Evolutionary conservation across 1,140 invertebrate species (phyloP).

Genomic region (Rhysida immarginata): DNA sequence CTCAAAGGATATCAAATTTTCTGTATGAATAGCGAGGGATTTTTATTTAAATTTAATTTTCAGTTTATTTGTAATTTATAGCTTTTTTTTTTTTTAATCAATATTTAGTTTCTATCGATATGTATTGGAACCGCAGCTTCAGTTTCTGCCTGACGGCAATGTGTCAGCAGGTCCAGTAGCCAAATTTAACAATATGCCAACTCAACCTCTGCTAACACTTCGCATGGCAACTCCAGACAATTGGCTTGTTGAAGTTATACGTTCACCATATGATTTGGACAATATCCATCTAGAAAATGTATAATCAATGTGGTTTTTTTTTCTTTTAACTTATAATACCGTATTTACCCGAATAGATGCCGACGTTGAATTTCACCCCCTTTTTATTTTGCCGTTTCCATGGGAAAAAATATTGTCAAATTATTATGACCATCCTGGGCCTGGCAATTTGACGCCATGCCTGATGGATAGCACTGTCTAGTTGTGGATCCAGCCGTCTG

Average conservation of each 20-base stretch:
- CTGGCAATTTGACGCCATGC: too few relatives aligned
- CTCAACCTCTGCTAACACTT: slow-evolving; percentile 83
- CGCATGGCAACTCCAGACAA: slow-evolving; percentile 93
- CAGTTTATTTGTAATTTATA: too few relatives aligned
- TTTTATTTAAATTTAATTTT: too few relatives aligned
- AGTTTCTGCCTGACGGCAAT: slow-evolving; percentile 52
- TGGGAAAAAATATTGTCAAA: too few relatives aligned
- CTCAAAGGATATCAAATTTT: too few relatives aligned
- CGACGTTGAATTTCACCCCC: too few relatives aligned
- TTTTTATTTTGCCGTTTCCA: too few relatives aligned
- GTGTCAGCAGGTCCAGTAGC: slow-evolving; percentile 53
- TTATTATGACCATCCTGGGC: too few relatives aligned
- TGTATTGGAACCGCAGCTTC: slow-evolving; percentile 76
- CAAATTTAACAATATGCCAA: slow-evolving; percentile 73
- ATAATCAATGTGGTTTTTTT: slow-evolving; percentile 1
- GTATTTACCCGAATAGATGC: too few relatives aligned
- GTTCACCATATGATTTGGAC: slow-evolving; percentile 91
- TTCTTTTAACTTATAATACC: neutral
- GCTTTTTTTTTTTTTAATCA: slow-evolving; percentile 12
- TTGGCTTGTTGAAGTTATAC: slow-evolving; percentile 92
- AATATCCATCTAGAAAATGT: slow-evolving; percentile 86
- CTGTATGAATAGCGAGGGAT: too few relatives aligned
- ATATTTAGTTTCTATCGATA: slow-evolving; percentile 78
- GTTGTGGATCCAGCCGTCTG: too few relatives aligned
- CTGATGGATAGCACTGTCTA: too few relatives aligned